Base-by-base conservation (phyloP, 2,797 vertebrate species). In the Ptychobarbus kaznakovi region DNA sequence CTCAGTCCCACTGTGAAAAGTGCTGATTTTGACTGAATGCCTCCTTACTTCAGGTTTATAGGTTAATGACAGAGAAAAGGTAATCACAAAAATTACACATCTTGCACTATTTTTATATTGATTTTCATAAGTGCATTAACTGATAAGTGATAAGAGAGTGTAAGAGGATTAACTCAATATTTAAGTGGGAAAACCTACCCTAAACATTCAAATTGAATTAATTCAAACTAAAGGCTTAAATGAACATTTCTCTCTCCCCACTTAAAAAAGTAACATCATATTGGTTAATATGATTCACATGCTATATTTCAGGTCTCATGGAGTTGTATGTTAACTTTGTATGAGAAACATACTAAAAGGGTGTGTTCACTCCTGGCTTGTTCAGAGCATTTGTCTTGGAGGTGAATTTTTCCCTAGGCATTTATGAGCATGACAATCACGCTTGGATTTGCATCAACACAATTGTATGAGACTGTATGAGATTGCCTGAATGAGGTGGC, bases 21-120 rank as follows among this genome's bases (percentile, higher is more conserved):
- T 88, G 86, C 82, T 89, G 86, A 89, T 89, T 88, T 81, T 70
- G 66, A 83, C 69, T 80, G 46, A 69, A 74, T 42, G 32, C 42
- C 44, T 77, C 58, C 76, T 70, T 69, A 81, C 35, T 49, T 72
- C 53, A 49, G 25, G 44, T 73, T 81, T 79, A 77, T 25, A 77
- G 63, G 82, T 86, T 83, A 82, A 81, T 81, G 77, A 81, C 74
- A 82, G 28, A 70, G 22, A 84, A 84, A 79, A 81, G n/a, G 18
- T 76, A 82, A 86, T 78, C 66, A 69, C 44, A 38, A 42, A 76
- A 86, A 73, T 68, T 61, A 53, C 66, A 40, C 40, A 70, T 68
- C 80, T 42, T 63, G 72, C 77, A 66, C 65, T 63, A 49, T 83
- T 74, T 58, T 70, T 15, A 40, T 82, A 53, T 35, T 74, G 61